These are phyloP conservation scores for Junco hyemalis DNA, from an alignment of 2,113 vertebrate species.

Conservation along the genomic window DNA sequence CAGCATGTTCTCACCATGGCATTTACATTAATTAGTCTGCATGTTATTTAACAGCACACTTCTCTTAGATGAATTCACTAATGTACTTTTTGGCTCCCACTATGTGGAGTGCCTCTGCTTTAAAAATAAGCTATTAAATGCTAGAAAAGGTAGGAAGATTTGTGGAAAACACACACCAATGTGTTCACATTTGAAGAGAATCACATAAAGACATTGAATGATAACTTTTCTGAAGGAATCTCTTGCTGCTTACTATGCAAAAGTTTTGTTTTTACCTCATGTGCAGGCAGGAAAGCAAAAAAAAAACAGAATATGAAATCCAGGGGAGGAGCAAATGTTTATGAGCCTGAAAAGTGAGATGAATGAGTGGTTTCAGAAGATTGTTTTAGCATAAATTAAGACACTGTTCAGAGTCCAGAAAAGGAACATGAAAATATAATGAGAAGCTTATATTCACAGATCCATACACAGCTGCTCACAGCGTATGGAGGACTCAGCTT, in stretches of 20 bases:
- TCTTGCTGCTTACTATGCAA: neutral
- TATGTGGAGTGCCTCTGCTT: neutral
- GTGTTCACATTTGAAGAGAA: neutral
- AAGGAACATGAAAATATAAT: neutral
- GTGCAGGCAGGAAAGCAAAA: neutral
- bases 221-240: neutral
- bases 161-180: neutral
- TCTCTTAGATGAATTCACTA: constrained; percentile 37
- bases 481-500: neutral
- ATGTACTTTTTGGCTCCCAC: constrained; percentile 34
- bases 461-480: neutral
- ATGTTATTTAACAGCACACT: constrained; percentile 51
- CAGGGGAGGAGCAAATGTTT: neutral
- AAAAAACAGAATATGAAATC: neutral
- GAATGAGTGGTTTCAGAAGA: neutral
- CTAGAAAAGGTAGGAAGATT: neutral
- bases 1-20: constrained; percentile 42
- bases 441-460: neutral
- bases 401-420: neutral
- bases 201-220: neutral
- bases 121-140: neutral
- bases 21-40: constrained; percentile 53
- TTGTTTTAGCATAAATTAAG: neutral
- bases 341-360: neutral
- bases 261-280: neutral